These are phyloP conservation scores for Cryptus armator DNA, from an alignment of 2,888 invertebrate genomes.

Conservation along the genomic window DNA sequence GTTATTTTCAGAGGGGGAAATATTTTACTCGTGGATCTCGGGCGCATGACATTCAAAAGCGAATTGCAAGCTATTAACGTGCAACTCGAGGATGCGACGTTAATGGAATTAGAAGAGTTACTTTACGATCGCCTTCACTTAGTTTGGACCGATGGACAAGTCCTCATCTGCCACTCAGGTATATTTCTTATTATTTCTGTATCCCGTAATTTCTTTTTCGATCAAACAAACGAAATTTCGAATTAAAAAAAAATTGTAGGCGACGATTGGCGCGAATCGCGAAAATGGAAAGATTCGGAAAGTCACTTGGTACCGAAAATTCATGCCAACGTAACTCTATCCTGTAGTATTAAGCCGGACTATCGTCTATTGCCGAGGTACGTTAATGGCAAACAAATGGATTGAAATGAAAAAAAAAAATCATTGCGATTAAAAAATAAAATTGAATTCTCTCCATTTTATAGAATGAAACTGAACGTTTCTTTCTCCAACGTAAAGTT, in stretches of 20 bases:
- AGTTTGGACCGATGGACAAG: constrained; percentile 90
- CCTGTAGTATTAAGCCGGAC: constrained; percentile 91
- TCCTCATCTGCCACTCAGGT: constrained; percentile 88
- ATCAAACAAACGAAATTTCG: neutral
- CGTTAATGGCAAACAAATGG: constrained; percentile 15
- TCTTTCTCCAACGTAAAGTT: constrained; percentile 90
- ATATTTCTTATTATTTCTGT: constrained; percentile 51
- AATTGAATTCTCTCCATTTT: neutral
- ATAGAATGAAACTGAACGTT: constrained; percentile 91
- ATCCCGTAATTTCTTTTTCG: neutral
- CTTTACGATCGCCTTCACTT: constrained; percentile 92
- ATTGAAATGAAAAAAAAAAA: neutral
- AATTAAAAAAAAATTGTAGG: constrained; percentile 83
- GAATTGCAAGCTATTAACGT: constrained; percentile 90
- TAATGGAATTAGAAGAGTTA: constrained; percentile 93
- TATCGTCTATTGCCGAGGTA: constrained; percentile 90
- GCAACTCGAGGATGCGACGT: constrained; percentile 91
- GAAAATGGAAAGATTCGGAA: constrained; percentile 90
- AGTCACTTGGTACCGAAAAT: constrained; percentile 91
- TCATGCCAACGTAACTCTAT: constrained; percentile 88
- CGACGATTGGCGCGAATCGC: constrained; percentile 91
- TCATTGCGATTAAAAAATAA: neutral
- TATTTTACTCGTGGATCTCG: constrained; percentile 90
- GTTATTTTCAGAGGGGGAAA: constrained; percentile 87
- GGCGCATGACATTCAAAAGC: constrained; percentile 89